phyloP scores from a whole-genome alignment of 2,113 vertebrate species.

The Emydura subglobosa region DNA sequence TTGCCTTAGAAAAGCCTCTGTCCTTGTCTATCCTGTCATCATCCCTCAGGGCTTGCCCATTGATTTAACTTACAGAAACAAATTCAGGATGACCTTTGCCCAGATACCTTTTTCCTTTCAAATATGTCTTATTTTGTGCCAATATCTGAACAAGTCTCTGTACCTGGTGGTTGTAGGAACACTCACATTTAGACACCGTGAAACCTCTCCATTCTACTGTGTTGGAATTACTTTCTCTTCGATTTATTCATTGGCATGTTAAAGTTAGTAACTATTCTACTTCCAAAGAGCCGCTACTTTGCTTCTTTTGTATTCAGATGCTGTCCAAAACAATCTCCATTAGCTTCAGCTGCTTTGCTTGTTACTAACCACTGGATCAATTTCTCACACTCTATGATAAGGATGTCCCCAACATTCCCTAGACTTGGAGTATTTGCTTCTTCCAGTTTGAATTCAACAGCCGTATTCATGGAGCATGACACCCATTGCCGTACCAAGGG shows the following conservation, averaged over 20 bases:
- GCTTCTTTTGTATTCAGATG: accelerated
- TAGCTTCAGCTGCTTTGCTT: neutral
- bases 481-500: accelerated
- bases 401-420: accelerated
- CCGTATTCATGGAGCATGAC: accelerated
- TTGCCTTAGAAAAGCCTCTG: neutral
- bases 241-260: neutral
- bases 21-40: neutral
- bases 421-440: accelerated
- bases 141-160: neutral
- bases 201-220: neutral
- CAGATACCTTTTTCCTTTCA: neutral
- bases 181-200: neutral
- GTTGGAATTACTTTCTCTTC: neutral
- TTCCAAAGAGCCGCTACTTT: accelerated
- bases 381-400: accelerated
- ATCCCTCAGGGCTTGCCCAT: neutral
- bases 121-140: neutral
- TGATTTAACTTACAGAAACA: neutral
- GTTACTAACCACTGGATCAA: neutral
- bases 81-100: neutral
- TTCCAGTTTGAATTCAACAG: accelerated
- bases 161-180: neutral
- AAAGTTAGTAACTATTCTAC: neutral
- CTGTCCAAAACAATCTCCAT: accelerated